Conservation (phyloP, 2,797 vertebrate genomes). For the Enteromius trimaculatus region DNA sequence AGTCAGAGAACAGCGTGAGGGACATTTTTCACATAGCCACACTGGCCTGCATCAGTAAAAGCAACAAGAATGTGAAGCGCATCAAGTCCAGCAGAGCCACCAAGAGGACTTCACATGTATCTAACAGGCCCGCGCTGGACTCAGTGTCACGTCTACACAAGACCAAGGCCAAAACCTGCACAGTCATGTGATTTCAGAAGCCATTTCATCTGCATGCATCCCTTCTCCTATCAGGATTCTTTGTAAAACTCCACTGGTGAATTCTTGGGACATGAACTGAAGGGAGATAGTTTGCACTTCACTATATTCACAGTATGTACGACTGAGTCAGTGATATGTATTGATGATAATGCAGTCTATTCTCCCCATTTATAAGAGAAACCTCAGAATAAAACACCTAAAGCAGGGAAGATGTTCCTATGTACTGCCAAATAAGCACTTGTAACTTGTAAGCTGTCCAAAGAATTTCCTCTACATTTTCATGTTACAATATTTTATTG, state of each 20-base stretch:
- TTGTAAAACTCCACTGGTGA: background rate
- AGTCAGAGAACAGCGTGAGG: slow-evolving; percentile 89
- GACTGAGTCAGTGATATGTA: slow-evolving; percentile 14
- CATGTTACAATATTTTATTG: background rate
- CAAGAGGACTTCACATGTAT: slow-evolving; percentile 86
- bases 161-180: slow-evolving; percentile 89
- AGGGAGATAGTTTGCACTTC: slow-evolving; percentile 48
- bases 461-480: background rate
- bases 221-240: slow-evolving; percentile 32
- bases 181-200: slow-evolving; percentile 81
- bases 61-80: slow-evolving; percentile 84
- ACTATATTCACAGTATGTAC: background rate
- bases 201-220: slow-evolving; percentile 25
- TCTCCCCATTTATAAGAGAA: slow-evolving; percentile 18
- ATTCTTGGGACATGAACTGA: slow-evolving; percentile 2
- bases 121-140: slow-evolving; percentile 81
- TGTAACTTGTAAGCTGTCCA: slow-evolving; percentile 1
- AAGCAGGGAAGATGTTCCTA: slow-evolving; percentile 25
- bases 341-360: slow-evolving; percentile 31
- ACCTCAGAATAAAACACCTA: slow-evolving; percentile 16
- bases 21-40: slow-evolving; percentile 92
- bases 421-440: slow-evolving; percentile 18
- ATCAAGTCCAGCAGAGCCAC: slow-evolving; percentile 86
- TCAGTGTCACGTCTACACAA: slow-evolving; percentile 84
- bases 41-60: slow-evolving; percentile 88